These are phyloP conservation scores for Neoniphon sammara DNA, from an alignment of 2,797 vertebrate species.

Conservation along the genomic window DNA sequence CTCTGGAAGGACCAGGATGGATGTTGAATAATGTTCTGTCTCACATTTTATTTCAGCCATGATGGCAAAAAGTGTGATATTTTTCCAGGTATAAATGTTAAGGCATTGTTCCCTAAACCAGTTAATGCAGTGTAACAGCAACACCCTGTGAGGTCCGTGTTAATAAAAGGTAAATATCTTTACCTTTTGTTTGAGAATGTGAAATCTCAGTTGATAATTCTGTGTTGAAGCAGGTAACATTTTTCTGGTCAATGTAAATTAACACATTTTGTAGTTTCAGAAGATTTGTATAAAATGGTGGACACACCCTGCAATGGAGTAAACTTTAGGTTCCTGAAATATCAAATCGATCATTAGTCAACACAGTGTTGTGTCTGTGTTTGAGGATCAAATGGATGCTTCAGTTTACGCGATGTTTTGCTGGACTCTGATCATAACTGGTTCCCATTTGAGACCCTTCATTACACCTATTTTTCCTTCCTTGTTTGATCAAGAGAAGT, in stretches of 20 bases:
- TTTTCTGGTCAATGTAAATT: not conserved
- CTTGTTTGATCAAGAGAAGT: constrained; percentile 31
- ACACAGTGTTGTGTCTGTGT: not conserved
- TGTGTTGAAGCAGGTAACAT: not conserved
- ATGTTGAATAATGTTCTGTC: not conserved
- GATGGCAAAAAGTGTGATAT: not conserved
- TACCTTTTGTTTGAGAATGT: constrained; percentile 13
- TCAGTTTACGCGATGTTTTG: not conserved
- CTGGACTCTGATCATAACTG: constrained; percentile 10
- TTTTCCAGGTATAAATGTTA: constrained; percentile 4
- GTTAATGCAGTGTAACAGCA: not conserved
- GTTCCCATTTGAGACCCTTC: constrained; percentile 19
- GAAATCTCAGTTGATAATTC: not conserved
- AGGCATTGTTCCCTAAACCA: not conserved
- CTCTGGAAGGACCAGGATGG: not conserved
- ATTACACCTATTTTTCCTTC: not conserved
- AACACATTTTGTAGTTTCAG: not conserved
- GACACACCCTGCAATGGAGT: not conserved
- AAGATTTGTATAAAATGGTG: constrained; percentile 3
- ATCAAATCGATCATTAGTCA: not conserved
- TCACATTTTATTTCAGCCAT: not conserved
- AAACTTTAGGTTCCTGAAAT: constrained; percentile 4
- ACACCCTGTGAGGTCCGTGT: not conserved
- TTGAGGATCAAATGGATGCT: constrained; percentile 1
- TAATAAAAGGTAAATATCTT: constrained; percentile 14